Evolutionary conservation across 2,797 vertebrate genomes (phyloP).

Genomic region (Myotis pilosus): DNA sequence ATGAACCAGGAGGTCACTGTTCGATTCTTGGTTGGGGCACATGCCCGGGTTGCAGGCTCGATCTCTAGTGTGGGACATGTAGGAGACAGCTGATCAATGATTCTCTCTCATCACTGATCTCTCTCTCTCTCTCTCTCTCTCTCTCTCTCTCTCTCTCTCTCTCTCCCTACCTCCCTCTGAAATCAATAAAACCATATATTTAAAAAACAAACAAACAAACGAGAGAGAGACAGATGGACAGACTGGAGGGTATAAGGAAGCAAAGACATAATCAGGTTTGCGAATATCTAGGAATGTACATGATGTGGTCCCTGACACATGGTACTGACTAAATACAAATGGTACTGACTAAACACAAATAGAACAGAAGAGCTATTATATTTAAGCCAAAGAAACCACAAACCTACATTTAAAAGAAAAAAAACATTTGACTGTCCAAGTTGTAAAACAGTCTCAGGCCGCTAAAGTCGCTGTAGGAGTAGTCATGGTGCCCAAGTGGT

Average conservation of each 20-base stretch:
- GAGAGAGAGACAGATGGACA: background rate
- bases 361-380: background rate
- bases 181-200: no score
- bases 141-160: no score
- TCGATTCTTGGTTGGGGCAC: no score
- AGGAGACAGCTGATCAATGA: no score
- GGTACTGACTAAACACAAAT: background rate
- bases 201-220: background rate
- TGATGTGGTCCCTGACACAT: background rate
- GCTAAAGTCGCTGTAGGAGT: background rate
- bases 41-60: no score
- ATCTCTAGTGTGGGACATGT: no score
- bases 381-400: background rate
- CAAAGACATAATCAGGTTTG: background rate
- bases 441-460: background rate
- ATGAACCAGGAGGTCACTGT: no score
- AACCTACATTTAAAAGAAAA: background rate
- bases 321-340: background rate
- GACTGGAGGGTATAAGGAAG: background rate
- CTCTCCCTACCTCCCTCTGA: no score
- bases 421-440: background rate
- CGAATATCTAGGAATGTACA: background rate
- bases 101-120: no score
- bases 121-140: no score
- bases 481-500: background rate